Evolutionary conservation across 2,888 invertebrate genomes (phyloP), one percentile per base, ranked within the genome.

Genomic region (Elmis aenea): DNA sequence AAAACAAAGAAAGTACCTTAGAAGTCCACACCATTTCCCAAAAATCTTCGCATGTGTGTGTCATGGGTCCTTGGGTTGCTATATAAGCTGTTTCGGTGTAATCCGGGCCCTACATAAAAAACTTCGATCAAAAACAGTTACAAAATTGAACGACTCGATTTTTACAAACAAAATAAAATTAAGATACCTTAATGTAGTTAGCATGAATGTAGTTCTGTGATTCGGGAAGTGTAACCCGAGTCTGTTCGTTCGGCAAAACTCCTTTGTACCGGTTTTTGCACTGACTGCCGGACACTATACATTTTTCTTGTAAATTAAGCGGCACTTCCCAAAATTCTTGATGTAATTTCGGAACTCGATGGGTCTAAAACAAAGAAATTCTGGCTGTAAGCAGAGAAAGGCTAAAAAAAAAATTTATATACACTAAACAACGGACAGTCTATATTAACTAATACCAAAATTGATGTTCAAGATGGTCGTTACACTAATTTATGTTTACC

Each of bases 301-400:
- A 84, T 58, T 89, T 89, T 59, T 92, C 91, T 49, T 92, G 91
- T 48, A 90, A 83, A 67, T 94, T 94, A 42, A 89, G 77, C 0
- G 93, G 93, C 57, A 94, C 82, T 65, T 92, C 91, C 92, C 92
- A 93, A 62, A 94, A 94, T 64, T 94, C 93, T 57, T 89, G 85
- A 59, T 88, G 84, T 32, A 94, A 62, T 45, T 77, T 80, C 24
- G 80, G 69, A 27, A 83, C 66, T 42, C 82, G 61, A 50, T 71
- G 70, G 50, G 77, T 77, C 67, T 81, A 74, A 51, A 51, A 53
- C 46, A 32, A 6, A 31, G 9, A 23, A 30, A 13, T n/a, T 11
- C n/a, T n/a, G n/a, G n/a, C n/a, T n/a, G n/a, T n/a, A n/a, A n/a
- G n/a, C n/a, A n/a, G n/a, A 26, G 11, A 26, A 12, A 26, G 13